Base-by-base conservation (phyloP, 2,888 invertebrate species). In the Hydriomena furcata region DNA sequence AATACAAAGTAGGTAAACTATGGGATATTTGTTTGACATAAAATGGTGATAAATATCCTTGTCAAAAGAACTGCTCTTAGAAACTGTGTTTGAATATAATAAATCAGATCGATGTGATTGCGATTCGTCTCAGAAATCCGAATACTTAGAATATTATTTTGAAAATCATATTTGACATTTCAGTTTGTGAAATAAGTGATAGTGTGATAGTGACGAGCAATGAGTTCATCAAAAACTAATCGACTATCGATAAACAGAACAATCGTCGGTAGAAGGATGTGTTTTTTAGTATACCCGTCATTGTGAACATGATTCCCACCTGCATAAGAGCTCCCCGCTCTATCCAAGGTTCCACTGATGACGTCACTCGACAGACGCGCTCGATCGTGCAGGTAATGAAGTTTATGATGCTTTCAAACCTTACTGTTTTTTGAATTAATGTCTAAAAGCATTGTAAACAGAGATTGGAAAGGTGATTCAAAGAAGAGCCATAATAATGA, bases 281-380 rank as follows among this genome's bases (percentile, higher is more conserved):
- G 50, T 41, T 12, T 12, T 17, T 21, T 21, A 30, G 44, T 21
- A 6, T 42, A 54, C 60, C 55, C 59, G 58, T 59, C 45, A 25
- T 31, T 75, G 71, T 75, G 68, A 78, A 55, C 55, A 93, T 93
- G 93, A 92, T 93, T 83, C 93, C 93, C 32, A 94, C 94, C 67
- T 94, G 94, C 75, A 94, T 94, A 66, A 88, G 94, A 74, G 94
- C 94, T 35, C 92, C 94, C 63, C 92, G 94, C 60, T 91, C 92
- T 60, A 92, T 93, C 71, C 94, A 95, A 83, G 95, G 94, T 68
- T 95, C 95, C 63, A 93, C 93, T 59, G 95, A 96, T 84, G 95
- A 95, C 83, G 93, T 95, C 82, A 93, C 92, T 41, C 84, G 92
- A 54, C 93, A 93, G 81, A 93, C 93, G 56, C 93, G 92, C 73